Percentiles rank a stretch among this genome's conserved stretches.
Evolutionary conservation across 2,888 invertebrate species (phyloP).

Genomic region (Troides helena): DNA sequence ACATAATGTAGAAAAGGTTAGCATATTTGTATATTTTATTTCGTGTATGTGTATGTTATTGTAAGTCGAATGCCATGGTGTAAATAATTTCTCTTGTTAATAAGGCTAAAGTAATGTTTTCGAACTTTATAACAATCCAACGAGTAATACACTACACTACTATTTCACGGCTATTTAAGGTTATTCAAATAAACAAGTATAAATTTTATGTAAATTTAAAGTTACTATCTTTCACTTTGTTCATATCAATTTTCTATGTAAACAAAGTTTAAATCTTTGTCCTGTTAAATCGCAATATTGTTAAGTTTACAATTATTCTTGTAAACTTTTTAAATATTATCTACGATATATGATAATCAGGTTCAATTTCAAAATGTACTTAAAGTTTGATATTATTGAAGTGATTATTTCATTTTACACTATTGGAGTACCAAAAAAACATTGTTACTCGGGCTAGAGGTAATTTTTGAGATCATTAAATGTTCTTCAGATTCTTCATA

Average conservation of each 20-base stretch:
- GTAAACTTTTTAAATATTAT: not conserved
- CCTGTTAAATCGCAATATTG: conserved; percentile 10
- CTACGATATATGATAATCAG: conserved; percentile 31
- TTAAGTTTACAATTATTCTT: conserved; percentile 9
- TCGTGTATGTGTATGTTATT: conserved; percentile 36
- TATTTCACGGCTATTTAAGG: conserved; percentile 17
- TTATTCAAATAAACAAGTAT: conserved; percentile 7
- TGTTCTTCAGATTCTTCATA: too few species aligned
- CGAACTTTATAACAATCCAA: conserved; percentile 16
- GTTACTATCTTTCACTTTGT: conserved; percentile 14
- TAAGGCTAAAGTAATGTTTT: conserved; percentile 14
- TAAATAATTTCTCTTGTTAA: conserved; percentile 31
- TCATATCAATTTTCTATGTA: conserved; percentile 14
- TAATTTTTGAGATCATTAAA: too few species aligned
- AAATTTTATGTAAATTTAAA: conserved; percentile 22
- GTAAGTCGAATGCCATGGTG: conserved; percentile 37
- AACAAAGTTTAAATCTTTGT: conserved; percentile 15
- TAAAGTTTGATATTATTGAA: conserved; percentile 61
- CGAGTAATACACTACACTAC: conserved; percentile 4
- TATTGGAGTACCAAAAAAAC: conserved; percentile 32
- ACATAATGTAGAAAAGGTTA: conserved; percentile 51
- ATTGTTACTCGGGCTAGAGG: too few species aligned
- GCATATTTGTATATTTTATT: conserved; percentile 51
- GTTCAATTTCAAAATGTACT: conserved; percentile 56
- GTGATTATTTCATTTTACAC: conserved; percentile 45